Evolutionary conservation across 2,113 vertebrate species (phyloP), one percentile per base, ranked within the genome.

Genomic region (Arothron firmamentum): DNA sequence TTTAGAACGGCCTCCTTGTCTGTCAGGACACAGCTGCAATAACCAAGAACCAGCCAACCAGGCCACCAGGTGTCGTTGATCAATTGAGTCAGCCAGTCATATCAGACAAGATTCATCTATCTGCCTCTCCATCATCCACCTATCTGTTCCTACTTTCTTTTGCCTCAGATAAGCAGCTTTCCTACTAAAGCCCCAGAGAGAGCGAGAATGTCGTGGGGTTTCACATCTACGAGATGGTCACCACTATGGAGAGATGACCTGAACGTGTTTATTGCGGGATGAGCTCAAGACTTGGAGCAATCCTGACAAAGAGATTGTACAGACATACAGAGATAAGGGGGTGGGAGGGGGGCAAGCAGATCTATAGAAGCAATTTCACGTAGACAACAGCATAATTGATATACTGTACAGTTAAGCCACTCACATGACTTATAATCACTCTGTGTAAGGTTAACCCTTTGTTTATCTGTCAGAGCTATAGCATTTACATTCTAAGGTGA

Each of bases 101-200:
- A 83, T 85, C 79, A 70, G 75, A 80, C 79, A 67, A 78, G 75
- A 81, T 78, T 82, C 78, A 78, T 83, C 81, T 81, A 81, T 82
- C 82, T 82, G 72, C 65, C 66, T 67, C 70, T 76, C 70, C 72
- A 79, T 81, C 79, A 73, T 75, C 78, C 74, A 75, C 67, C 77
- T 84, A 63, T 83, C 68, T 80, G 78, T 75, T 59, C 50, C 59
- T 78, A 65, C 74, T 75, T 85, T 81, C 75, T 81, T 79, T 84
- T 80, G 58, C 70, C 50, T 55, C 68, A 17, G 83, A 84, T 87
- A 87, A 88, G 85, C 85, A 81, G 85, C 87, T 87, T 87, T 85
- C 48, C 59, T 64, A 47, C 67, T 63, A 84, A 88, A 88, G 64
- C 83, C 70, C 80, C 49, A 79, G 82, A 81, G 79, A 82, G 59